Conservation (phyloP, 2,888 invertebrate genomes). For the Orthosia gracilis region DNA sequence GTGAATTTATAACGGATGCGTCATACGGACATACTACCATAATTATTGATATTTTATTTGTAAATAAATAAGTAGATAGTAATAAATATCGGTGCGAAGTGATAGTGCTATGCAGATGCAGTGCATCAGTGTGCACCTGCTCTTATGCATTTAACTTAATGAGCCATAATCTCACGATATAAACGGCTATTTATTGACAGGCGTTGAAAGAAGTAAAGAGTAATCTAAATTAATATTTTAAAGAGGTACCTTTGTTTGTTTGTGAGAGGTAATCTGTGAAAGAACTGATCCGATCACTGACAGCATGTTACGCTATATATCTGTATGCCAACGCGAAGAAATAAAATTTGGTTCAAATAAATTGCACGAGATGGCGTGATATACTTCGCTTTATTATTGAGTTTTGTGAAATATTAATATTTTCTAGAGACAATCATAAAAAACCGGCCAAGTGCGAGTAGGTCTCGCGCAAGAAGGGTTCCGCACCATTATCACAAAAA, state of each 20-base stretch:
- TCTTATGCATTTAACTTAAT: conserved; percentile 8
- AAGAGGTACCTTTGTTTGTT: background rate
- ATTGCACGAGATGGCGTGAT: no score
- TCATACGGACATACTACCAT: conserved; percentile 21
- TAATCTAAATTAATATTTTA: background rate
- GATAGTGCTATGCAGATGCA: background rate
- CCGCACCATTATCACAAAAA: no score
- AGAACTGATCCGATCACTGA: no score
- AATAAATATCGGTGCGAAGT: background rate
- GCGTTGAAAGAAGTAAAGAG: background rate
- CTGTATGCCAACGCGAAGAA: no score
- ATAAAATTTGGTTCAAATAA: no score
- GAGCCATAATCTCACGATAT: conserved; percentile 23
- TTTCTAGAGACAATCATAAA: no score
- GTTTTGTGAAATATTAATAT: no score
- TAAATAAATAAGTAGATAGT: conserved; percentile 18
- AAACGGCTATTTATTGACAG: background rate
- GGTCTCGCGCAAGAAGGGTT: no score
- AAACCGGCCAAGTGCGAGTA: no score
- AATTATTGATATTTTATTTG: conserved; percentile 18
- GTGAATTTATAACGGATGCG: conserved; percentile 42
- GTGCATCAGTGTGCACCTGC: conserved; percentile 17
- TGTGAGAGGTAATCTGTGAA: background rate
- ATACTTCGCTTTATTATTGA: no score
- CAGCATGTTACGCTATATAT: no score